Evolutionary conservation across 2,888 invertebrate genomes (phyloP).

Genomic region (Heliconius aoede): DNA sequence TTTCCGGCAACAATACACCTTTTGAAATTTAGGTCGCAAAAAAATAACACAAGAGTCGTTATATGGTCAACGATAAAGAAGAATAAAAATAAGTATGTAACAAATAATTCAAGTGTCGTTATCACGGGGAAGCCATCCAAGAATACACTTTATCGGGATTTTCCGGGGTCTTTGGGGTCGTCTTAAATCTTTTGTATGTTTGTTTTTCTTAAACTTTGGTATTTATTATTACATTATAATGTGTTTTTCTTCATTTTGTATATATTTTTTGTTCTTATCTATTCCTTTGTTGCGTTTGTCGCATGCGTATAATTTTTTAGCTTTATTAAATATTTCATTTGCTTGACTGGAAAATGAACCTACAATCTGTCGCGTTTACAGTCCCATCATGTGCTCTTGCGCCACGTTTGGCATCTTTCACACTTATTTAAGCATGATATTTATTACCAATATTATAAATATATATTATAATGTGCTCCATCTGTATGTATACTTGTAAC

Average conservation of each 20-base stretch:
- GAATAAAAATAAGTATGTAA: constrained; percentile 20
- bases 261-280: not conserved
- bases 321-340: not conserved
- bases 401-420: not conserved
- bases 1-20: no score
- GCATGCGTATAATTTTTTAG: not conserved
- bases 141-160: constrained; percentile 28
- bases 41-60: not conserved
- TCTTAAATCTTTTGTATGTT: constrained; percentile 3
- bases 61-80: not conserved
- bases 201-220: not conserved
- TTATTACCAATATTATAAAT: no score
- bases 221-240: not conserved
- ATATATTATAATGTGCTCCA: no score
- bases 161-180: not conserved
- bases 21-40: no score
- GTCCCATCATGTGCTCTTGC: not conserved
- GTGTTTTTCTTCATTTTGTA: not conserved
- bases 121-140: constrained; percentile 19
- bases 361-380: not conserved
- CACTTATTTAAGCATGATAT: no score
- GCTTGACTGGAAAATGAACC: not conserved
- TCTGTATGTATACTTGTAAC: no score
- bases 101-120: constrained; percentile 28
- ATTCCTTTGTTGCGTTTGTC: not conserved